These are phyloP conservation scores for Campopleginae sp. DNA, from an alignment of 2,888 invertebrate genomes.

Conservation along the genomic window DNA sequence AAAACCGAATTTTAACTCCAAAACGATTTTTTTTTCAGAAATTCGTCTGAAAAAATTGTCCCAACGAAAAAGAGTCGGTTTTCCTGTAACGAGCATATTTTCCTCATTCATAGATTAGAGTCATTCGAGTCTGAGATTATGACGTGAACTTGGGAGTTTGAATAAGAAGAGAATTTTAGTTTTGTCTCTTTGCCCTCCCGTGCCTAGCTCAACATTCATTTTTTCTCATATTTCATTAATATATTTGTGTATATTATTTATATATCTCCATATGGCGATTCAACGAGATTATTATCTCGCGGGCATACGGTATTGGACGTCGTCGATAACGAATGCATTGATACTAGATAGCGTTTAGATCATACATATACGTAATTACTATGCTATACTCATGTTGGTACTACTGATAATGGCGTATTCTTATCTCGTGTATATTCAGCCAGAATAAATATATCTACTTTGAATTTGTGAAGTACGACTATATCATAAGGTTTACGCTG, in stretches of 20 bases:
- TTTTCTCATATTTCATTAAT: slow-evolving; percentile 38
- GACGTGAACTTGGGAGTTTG: slow-evolving; percentile 32
- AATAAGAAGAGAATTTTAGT: slow-evolving; percentile 8
- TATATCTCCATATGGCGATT: slow-evolving; percentile 43
- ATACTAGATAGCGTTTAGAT: slow-evolving; percentile 55
- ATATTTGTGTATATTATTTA: slow-evolving; percentile 48
- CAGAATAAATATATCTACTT: slow-evolving; percentile 40
- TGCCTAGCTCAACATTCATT: slow-evolving; percentile 52
- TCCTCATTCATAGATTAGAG: slow-evolving; percentile 26
- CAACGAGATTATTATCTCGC: slow-evolving; percentile 38
- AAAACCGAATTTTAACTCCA: background rate
- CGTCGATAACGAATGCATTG: slow-evolving; percentile 44
- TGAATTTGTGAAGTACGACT: slow-evolving; percentile 33
- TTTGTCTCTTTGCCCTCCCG: slow-evolving; percentile 15
- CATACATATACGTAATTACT: slow-evolving; percentile 51
- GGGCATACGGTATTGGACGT: slow-evolving; percentile 55
- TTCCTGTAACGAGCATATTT: slow-evolving; percentile 37
- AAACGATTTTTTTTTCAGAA: background rate
- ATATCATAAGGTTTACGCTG: slow-evolving; percentile 56
- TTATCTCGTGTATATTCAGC: slow-evolving; percentile 42
- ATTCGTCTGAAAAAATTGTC: background rate
- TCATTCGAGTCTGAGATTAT: slow-evolving; percentile 52
- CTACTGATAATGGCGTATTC: slow-evolving; percentile 39
- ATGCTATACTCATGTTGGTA: slow-evolving; percentile 50
- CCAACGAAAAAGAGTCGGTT: background rate